These are phyloP conservation scores for Whitmania pigra DNA, from an alignment of 1,140 invertebrate genomes.

Conservation along the genomic window DNA sequence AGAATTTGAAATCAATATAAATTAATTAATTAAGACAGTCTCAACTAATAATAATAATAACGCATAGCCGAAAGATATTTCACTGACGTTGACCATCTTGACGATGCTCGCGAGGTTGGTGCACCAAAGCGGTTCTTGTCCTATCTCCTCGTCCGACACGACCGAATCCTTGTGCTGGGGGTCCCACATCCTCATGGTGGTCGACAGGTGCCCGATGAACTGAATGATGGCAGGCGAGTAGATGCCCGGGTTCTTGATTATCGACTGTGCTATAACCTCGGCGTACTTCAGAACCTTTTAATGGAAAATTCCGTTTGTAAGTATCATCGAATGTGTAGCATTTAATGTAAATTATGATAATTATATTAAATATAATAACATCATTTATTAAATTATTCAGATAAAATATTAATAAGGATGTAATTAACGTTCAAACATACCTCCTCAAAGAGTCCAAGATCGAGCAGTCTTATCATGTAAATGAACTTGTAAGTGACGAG, in stretches of 20 bases:
- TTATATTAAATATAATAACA: no score
- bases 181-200: constrained; percentile 66
- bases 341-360: neutral
- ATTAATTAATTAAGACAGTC: no score
- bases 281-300: constrained; percentile 58
- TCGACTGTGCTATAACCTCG: constrained; percentile 59
- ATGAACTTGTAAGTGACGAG: constrained; percentile 54
- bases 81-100: neutral
- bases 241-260: constrained; percentile 46
- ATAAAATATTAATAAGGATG: neutral
- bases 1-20: constrained; percentile 17
- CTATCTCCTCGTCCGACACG: constrained; percentile 39
- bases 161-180: constrained; percentile 48
- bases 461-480: constrained; percentile 59
- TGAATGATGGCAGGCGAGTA: constrained; percentile 49
- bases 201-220: constrained; percentile 54
- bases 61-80: neutral
- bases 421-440: constrained; percentile 22
- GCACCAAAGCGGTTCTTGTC: constrained; percentile 28
- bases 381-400: neutral
- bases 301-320: neutral
- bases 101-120: constrained; percentile 28
- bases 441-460: constrained; percentile 62
- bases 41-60: no score
- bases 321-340: constrained; percentile 15